These are phyloP conservation scores for Cichlasoma orientale DNA, from an alignment of 2,797 vertebrate genomes.

Conservation along the genomic window DNA sequence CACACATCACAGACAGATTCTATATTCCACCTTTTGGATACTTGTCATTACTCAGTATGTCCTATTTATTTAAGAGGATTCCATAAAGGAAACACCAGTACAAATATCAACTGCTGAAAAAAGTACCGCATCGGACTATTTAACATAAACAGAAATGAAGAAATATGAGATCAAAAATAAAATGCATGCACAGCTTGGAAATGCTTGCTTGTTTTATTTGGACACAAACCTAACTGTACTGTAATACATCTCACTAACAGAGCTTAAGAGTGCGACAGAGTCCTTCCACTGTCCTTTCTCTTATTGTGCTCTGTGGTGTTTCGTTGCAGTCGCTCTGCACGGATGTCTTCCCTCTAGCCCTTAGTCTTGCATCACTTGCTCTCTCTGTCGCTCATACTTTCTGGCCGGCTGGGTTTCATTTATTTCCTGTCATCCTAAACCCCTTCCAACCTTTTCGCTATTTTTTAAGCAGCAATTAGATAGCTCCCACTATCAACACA, in stretches of 20 bases:
- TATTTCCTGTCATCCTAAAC: slow-evolving; percentile 63
- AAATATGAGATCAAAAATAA: background rate
- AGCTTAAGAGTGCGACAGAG: slow-evolving; percentile 35
- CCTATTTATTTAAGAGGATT: background rate
- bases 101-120: background rate
- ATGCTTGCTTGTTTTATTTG: background rate
- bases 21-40: no score
- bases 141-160: background rate
- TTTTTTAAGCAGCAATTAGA: slow-evolving; percentile 67
- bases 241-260: slow-evolving; percentile 9
- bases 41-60: background rate
- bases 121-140: background rate
- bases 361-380: slow-evolving; percentile 65
- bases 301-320: slow-evolving; percentile 59
- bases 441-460: slow-evolving; percentile 32
- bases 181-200: background rate
- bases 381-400: slow-evolving; percentile 54
- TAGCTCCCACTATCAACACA: slow-evolving; percentile 36
- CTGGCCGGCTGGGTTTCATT: slow-evolving; percentile 61
- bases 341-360: slow-evolving; percentile 58
- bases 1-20: background rate
- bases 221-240: background rate
- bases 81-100: background rate
- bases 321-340: slow-evolving; percentile 53
- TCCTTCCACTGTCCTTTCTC: slow-evolving; percentile 55